Evolutionary conservation across 2,113 vertebrate genomes (phyloP).

Genomic region (Spilogale gracilis): DNA sequence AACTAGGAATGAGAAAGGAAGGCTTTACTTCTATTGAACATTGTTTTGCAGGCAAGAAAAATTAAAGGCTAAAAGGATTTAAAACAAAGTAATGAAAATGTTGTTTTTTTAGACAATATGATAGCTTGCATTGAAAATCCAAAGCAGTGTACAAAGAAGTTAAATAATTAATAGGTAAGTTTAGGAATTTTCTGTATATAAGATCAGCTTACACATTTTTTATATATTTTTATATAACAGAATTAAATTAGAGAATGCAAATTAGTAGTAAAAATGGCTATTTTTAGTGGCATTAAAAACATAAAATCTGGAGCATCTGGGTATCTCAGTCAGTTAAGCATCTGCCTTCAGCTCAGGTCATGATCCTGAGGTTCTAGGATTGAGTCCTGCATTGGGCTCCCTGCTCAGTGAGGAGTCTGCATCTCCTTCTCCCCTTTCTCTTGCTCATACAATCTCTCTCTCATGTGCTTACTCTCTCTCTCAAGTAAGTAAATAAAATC

Average conservation of each 20-base stretch:
- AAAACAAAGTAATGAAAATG: background rate
- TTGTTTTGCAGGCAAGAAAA: constrained; percentile 10
- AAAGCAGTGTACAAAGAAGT: background rate
- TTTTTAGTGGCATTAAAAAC: background rate
- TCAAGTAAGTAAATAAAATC: no score
- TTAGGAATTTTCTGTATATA: background rate
- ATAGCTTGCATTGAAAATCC: background rate
- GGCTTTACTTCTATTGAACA: background rate
- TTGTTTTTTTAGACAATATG: background rate
- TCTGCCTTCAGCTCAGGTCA: background rate
- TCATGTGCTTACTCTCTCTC: no score
- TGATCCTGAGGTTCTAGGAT: background rate
- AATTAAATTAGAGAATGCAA: background rate
- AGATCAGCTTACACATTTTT: background rate
- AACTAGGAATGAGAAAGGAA: background rate
- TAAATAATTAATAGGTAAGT: background rate
- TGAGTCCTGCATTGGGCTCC: no score
- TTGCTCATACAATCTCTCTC: no score
- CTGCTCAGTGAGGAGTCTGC: no score
- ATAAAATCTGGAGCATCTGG: background rate
- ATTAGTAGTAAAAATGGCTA: background rate
- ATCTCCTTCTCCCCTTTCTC: no score
- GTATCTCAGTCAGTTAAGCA: background rate
- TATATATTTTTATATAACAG: background rate
- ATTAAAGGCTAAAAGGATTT: background rate